A percentile compares a stretch with the other conserved stretches of the same genome.
Evolutionary conservation across 2,113 vertebrate species (phyloP).

Genomic region (Actenoides lindsayi): DNA sequence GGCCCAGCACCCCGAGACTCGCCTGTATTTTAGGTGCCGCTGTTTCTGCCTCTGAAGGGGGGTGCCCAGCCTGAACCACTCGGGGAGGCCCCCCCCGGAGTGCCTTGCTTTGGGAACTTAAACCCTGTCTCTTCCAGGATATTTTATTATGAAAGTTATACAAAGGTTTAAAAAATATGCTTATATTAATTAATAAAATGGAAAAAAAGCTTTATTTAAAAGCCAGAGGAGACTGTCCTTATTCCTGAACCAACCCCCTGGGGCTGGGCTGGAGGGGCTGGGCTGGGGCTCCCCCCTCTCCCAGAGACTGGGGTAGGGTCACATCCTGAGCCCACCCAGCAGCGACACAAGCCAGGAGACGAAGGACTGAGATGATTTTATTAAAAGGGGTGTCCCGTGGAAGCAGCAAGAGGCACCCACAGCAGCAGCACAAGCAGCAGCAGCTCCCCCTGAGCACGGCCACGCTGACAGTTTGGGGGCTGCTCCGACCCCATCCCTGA

Average conservation of each 20-base stretch:
- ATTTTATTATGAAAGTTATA: slow-evolving; percentile 77
- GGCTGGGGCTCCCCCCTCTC: neutral
- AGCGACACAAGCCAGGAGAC: neutral
- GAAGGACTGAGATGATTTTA: neutral
- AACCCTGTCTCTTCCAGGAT: slow-evolving; percentile 55
- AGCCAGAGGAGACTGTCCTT: neutral
- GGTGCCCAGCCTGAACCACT: neutral
- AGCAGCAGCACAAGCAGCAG: neutral
- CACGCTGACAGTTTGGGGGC: accelerated
- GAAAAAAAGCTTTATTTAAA: slow-evolving; percentile 80
- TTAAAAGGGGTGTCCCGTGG: neutral
- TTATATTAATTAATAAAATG: slow-evolving; percentile 81
- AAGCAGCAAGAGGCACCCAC: neutral
- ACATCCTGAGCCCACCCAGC: neutral
- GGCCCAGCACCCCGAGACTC: neutral
- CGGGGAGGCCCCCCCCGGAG: neutral
- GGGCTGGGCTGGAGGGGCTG: neutral
- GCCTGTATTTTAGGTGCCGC: neutral
- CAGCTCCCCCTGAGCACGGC: neutral
- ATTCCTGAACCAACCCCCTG: neutral
- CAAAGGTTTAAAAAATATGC: slow-evolving; percentile 75
- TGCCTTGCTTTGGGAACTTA: slow-evolving; percentile 74
- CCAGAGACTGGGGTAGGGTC: neutral
- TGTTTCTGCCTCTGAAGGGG: neutral
- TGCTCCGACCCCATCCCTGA: neutral